Evolutionary conservation across 2,797 vertebrate species (phyloP).

Genomic region (Rallus crepitans): DNA sequence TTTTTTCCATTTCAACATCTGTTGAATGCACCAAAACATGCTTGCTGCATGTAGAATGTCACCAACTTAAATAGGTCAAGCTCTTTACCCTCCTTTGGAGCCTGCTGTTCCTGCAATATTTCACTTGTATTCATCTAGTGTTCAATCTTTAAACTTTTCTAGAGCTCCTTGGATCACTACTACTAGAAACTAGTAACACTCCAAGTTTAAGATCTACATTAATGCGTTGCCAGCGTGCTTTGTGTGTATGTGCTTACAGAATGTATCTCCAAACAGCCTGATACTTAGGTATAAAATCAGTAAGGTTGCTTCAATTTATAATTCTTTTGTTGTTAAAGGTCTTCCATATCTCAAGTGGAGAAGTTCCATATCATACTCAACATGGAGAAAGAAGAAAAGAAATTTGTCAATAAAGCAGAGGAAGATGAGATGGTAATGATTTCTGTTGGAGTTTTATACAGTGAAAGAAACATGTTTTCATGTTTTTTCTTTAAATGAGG

Average conservation of each 20-base stretch:
- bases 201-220: not conserved
- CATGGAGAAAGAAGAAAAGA: constrained; percentile 94
- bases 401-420: constrained; percentile 90
- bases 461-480: not conserved
- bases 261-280: not conserved
- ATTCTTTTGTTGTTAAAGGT: constrained; percentile 49
- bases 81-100: not conserved
- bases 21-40: not conserved
- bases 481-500: not conserved
- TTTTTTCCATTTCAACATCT: not conserved
- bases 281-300: not conserved
- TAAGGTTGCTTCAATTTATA: not conserved
- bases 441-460: not conserved
- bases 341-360: constrained; percentile 65
- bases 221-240: not conserved
- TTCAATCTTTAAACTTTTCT: not conserved
- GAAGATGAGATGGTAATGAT: constrained; percentile 95
- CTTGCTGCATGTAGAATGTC: not conserved
- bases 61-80: not conserved
- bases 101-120: not conserved
- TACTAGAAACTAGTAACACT: not conserved
- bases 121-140: not conserved
- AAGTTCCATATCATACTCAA: constrained; percentile 69
- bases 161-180: not conserved
- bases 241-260: not conserved